A percentile compares a stretch with the other conserved stretches of the same genome.
phyloP scores from a whole-genome alignment of 2,113 vertebrate genomes.

The Girardinichthys multiradiatus region DNA sequence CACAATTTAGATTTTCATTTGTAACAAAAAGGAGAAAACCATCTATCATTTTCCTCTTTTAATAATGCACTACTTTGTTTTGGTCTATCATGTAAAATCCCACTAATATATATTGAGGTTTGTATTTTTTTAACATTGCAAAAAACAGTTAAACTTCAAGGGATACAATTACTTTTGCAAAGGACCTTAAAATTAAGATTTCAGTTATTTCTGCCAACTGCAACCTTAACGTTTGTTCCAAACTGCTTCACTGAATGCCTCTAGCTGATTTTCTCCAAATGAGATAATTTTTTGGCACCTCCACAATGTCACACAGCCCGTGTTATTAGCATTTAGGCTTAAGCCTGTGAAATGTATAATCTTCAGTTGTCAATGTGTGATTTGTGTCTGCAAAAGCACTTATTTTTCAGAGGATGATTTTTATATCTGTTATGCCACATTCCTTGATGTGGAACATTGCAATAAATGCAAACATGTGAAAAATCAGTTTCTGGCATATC shows the following conservation, averaged over 20 bases:
- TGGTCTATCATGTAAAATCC: not conserved
- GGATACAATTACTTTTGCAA: not conserved
- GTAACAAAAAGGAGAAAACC: no score
- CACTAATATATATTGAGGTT: not conserved
- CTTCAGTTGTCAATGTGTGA: constrained; percentile 19
- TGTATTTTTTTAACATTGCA: not conserved
- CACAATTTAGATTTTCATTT: no score
- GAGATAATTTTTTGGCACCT: not conserved
- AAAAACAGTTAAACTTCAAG: not conserved
- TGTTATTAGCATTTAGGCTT: constrained; percentile 24
- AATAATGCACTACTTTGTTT: not conserved
- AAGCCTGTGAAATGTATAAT: constrained; percentile 34
- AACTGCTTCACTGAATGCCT: not conserved
- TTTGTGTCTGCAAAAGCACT: constrained; percentile 28
- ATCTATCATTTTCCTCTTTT: not conserved
- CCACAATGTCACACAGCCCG: constrained; percentile 1
- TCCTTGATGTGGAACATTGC: constrained; percentile 46
- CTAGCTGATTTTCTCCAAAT: not conserved
- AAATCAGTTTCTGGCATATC: constrained; percentile 15
- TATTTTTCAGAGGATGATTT: constrained; percentile 16
- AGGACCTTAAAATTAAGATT: not conserved
- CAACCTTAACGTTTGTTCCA: not conserved
- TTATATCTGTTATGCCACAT: constrained; percentile 31
- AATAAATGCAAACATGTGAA: constrained; percentile 46
- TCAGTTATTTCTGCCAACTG: not conserved